Base-by-base conservation (phyloP, 2,113 vertebrate species). In the Microcebus lehilahytsara region DNA sequence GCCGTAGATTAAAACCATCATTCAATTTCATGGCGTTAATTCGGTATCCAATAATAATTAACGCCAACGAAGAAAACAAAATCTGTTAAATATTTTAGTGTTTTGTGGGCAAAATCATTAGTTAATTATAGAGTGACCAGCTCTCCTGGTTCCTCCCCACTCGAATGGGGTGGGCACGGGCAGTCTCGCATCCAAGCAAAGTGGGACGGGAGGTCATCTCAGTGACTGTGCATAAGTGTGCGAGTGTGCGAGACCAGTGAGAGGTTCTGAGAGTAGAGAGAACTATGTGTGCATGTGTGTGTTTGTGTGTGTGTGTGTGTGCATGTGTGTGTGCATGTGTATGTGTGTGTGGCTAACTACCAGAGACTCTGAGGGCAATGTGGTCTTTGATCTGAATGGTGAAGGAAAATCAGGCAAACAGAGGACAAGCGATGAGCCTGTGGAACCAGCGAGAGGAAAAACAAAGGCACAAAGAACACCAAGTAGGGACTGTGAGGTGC, bases 31-130 rank as follows among this genome's bases (percentile, higher is more conserved):
- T 60, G 56, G 37, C 40, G 53, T 84, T 51, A 62, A 88, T 91
- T 91, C 71, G 74, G 27, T 37, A 34, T 37, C 72, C 30, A 74
- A 56, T 53, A 71, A 13, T 10, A 42, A 7, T 42, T 42, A 67
- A 87, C 12, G n/a, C 87, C 80, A 78, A 37, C 22, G 84, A 42
- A 86, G 84, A n/a, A 86, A 80, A 74, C 37, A 40, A 83, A 58
- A 74, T 14, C 86, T 71, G 66, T 74, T 71, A 75, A 87, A n/a
- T 42, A 67, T 60, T 66, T 84, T 60, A 89, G 22, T 4, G 7
- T 87, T 88, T 46, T 72, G 56, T 71, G 53, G 46, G 42, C 62
- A 77, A 91, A 85, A n/a, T 72, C 20, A 69, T 75, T 62, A 78
- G 51, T 42, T 84, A 46, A 34, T 53, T 79, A 74, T 2, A 34